Evolutionary conservation across 2,888 invertebrate species (phyloP), one percentile per base, ranked within the genome.

Genomic region (Carpatolechia fugitivella): DNA sequence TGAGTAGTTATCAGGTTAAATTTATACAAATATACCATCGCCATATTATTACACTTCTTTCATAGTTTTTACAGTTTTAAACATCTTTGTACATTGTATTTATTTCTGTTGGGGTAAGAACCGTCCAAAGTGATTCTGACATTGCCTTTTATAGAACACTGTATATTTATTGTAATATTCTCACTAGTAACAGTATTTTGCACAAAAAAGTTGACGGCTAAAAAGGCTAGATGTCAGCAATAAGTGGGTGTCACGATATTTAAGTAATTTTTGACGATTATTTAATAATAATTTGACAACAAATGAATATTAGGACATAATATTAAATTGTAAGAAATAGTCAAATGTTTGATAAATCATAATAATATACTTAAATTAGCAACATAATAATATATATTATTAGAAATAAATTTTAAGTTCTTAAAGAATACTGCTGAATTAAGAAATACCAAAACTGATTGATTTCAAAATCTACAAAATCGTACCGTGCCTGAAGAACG

Each of bases 371-470:
- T 29, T 44, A 44, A 44, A 44, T 29, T 44, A 44, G 44, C 29
- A 29, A n/a, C 13, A 44, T 44, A 44, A 44, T 44, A 44, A 44
- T 44, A 44, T 44, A 44, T 44, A 44, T 44, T 44, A 13, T 24
- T 44, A 44, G 13, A 13, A 20, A 7, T 29, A n/a, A 18, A n/a
- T 13, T 44, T 44, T 44, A 44, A 44, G 44, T 44, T 44, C n/a
- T 44, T 24, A 24, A 24, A 24, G 24, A 24, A 24, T 24, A 24
- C 6, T 24, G 3, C 24, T 24, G 6, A 24, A 24, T 24, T 24
- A 24, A 24, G 24, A 24, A 24, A 24, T 24, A 24, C 24, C 24
- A 24, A 24, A 24, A 24, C 24, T 24, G 24, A 24, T 4, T 24
- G 6, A 24, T 24, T 24, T 24, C 6, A 3, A 24, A 24, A 24